Conservation (phyloP, 1,140 invertebrate genomes). For the Hypsibius dujardini region DNA sequence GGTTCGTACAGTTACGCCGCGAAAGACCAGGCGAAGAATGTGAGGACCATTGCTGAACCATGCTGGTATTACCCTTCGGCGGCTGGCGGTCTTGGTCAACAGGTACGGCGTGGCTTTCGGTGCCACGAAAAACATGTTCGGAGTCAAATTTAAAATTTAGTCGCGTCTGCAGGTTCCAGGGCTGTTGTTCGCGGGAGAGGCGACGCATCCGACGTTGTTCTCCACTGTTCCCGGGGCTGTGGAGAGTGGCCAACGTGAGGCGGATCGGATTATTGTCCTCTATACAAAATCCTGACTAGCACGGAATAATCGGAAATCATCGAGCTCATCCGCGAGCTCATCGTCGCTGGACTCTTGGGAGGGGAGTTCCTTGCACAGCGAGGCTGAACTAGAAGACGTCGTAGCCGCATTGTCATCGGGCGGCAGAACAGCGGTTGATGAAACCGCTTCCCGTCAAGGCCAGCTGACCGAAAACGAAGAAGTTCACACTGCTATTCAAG, state of each 20-base stretch:
- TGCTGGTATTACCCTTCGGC: not conserved
- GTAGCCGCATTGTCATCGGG: no score
- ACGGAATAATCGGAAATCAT: not conserved
- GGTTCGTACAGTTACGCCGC: slow-evolving; percentile 12
- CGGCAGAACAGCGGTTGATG: no score
- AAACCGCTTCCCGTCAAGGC: no score
- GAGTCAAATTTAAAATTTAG: not conserved
- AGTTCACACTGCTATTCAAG: no score
- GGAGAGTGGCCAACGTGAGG: slow-evolving; percentile 12
- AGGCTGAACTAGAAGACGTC: no score
- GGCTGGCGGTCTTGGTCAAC: not conserved
- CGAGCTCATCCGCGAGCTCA: no score
- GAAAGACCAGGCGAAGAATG: not conserved
- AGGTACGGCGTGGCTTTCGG: not conserved
- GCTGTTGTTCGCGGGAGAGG: slow-evolving; percentile 11
- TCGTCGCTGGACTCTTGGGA: no score
- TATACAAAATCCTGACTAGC: slow-evolving; percentile 17
- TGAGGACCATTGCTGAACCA: not conserved
- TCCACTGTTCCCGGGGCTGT: slow-evolving; percentile 9
- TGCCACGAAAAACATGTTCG: no score
- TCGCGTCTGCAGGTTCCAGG: not conserved
- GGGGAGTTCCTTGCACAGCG: no score
- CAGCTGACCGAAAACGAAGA: no score
- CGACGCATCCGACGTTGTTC: slow-evolving; percentile 9
- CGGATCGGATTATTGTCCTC: slow-evolving; percentile 11